Base-by-base conservation (phyloP, 2,797 vertebrate species). In the Agapornis canus region DNA sequence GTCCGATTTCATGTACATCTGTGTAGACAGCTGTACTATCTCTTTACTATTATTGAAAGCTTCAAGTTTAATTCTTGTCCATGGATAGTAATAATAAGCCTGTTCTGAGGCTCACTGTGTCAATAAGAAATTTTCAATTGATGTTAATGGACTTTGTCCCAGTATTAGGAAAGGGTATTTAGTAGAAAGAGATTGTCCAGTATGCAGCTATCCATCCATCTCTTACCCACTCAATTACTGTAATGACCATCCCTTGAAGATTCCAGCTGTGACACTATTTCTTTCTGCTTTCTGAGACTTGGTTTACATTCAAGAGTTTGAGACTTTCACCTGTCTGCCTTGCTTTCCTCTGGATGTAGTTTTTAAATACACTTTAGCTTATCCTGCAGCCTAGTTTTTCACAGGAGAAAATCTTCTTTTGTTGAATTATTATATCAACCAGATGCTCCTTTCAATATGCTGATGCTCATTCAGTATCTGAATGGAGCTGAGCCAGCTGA, bases 391-490 rank as follows among this genome's bases (percentile, higher is more conserved):
- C 10, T 85, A 64, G 54, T 18, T 88, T 81, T 76, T 70, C 54
- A 80, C 6, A 71, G 49, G 21, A 89, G 45, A 86, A 94, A 88
- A 76, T 59, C 59, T 35, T 49, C 57, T 86, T 95, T 79, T 56
- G 26, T 29, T 88, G 71, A 92, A 81, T 87, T 95, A 85, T 88
- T 86, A 19, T 73, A 87, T 70, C 45, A 83, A 22, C 61, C 51
- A 52, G 17, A 32, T 13, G 1, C 19, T 90, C 32, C 40, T 92
- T 95, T 51, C 43, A 94, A 77, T 90, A 54, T 59, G 45, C 23
- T 61, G 35, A 78, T 81, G 65, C 31, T 87, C 19, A 4, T 45
- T 11, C 87, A 80, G 52, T 78, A 86, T 70, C 39, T 80, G 47
- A 81, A 84, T 60, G 70, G 78, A 90, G 11, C 11, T 35, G 86